phyloP scores from a whole-genome alignment of 2,113 vertebrate species.

The Muscicapa adusta region DNA sequence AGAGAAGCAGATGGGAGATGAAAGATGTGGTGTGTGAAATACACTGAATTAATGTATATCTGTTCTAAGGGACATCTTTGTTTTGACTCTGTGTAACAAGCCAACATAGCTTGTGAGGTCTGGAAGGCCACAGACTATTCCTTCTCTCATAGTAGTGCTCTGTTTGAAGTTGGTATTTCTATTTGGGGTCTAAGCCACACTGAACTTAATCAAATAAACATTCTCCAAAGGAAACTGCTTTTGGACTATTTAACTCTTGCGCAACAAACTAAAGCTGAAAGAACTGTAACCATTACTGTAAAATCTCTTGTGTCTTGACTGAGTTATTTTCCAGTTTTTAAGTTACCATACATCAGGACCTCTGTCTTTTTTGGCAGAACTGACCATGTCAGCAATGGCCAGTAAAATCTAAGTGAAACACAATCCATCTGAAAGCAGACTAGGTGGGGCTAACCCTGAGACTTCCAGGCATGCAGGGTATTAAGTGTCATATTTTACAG shows the following conservation, averaged over 20 bases:
- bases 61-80: conserved; percentile 12
- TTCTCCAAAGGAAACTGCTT: conserved; percentile 11
- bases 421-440: not conserved
- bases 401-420: not conserved
- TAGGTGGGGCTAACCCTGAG: not conserved
- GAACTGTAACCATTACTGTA: not conserved
- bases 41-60: not conserved
- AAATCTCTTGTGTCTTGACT: not conserved
- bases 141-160: conserved; percentile 26
- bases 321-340: not conserved
- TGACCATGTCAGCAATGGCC: not conserved
- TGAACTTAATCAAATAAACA: conserved; percentile 52
- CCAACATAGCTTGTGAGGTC: conserved; percentile 22
- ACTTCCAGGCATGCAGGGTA: not conserved
- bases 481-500: not conserved
- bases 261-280: not conserved
- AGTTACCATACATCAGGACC: not conserved
- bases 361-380: not conserved
- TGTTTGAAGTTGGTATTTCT: conserved; percentile 47
- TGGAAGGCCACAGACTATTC: conserved; percentile 25
- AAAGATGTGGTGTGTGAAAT: not conserved
- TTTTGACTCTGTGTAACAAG: conserved; percentile 27
- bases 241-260: conserved; percentile 45
- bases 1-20: not conserved
- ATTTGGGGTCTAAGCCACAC: conserved; percentile 38